Conservation (phyloP, 2,113 vertebrate genomes). For the Choloepus hoffmanni region DNA sequence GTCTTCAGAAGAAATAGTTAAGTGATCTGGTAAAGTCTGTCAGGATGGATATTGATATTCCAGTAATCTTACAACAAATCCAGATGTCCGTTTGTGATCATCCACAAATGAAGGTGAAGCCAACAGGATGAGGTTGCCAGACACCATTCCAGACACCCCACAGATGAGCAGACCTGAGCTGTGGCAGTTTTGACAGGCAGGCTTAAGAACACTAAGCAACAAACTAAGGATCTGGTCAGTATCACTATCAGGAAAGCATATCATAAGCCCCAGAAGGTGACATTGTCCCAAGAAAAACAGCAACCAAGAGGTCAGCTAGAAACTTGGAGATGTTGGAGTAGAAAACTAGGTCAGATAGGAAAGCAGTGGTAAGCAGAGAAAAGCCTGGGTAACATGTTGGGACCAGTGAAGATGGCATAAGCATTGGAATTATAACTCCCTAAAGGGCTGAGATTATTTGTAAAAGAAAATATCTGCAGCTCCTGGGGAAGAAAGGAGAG, state of each 20-base stretch:
- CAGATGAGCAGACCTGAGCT: slow-evolving; percentile 57
- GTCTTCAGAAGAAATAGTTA: slow-evolving; percentile 50
- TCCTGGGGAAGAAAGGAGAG: slow-evolving; percentile 28
- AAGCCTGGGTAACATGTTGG: slow-evolving; percentile 14
- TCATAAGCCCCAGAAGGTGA: slow-evolving; percentile 71
- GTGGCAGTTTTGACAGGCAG: slow-evolving; percentile 68
- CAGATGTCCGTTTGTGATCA: slow-evolving; percentile 45
- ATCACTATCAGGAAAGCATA: slow-evolving; percentile 74
- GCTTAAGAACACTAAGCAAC: slow-evolving; percentile 73
- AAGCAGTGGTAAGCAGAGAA: background rate
- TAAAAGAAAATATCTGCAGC: slow-evolving; percentile 29
- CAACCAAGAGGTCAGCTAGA: slow-evolving; percentile 26
- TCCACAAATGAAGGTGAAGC: slow-evolving; percentile 51
- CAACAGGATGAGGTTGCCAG: slow-evolving; percentile 52
- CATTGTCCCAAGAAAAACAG: slow-evolving; percentile 75
- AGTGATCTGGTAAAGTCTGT: background rate
- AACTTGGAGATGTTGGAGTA: slow-evolving; percentile 18
- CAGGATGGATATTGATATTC: background rate
- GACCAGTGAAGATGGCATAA: slow-evolving; percentile 17
- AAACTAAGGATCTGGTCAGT: slow-evolving; percentile 74
- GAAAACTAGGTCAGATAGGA: background rate
- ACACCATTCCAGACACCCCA: slow-evolving; percentile 39
- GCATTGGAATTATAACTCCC: slow-evolving; percentile 39
- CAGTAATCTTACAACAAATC: slow-evolving; percentile 62
- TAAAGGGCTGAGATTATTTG: slow-evolving; percentile 53